phyloP scores from a whole-genome alignment of 2,113 vertebrate species.

The Ailuropoda melanoleuca region DNA sequence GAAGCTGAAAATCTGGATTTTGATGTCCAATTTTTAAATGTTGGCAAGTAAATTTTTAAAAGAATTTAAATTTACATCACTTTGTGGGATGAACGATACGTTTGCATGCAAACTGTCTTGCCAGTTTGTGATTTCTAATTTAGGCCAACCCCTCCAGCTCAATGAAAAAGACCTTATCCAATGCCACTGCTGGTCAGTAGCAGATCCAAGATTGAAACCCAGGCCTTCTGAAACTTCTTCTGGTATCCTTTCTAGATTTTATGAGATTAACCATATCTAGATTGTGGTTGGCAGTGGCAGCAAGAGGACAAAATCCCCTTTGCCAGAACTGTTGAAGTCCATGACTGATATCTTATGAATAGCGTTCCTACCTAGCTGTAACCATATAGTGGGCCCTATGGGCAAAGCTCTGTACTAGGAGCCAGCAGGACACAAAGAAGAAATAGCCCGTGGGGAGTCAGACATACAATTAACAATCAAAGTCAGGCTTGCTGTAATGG shows the following conservation, averaged over 20 bases:
- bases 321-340: neutral
- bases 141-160: neutral
- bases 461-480: neutral
- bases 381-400: neutral
- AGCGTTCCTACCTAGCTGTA: neutral
- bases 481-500: neutral
- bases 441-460: neutral
- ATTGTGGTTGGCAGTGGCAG: neutral
- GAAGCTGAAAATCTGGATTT: constrained; percentile 33
- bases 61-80: constrained; percentile 21
- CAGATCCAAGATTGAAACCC: neutral
- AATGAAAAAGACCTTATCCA: neutral
- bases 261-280: neutral
- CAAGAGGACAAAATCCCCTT: neutral
- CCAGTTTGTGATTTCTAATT: constrained; percentile 17
- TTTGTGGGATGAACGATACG: neutral
- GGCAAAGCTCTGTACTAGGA: neutral
- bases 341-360: neutral
- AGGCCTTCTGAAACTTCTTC: neutral
- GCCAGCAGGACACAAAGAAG: neutral
- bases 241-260: neutral
- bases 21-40: constrained; percentile 40
- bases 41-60: constrained; percentile 22
- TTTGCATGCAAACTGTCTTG: neutral
- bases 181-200: neutral